Conservation (phyloP, 2,888 invertebrate genomes). For the Ichneumon xanthorius region DNA sequence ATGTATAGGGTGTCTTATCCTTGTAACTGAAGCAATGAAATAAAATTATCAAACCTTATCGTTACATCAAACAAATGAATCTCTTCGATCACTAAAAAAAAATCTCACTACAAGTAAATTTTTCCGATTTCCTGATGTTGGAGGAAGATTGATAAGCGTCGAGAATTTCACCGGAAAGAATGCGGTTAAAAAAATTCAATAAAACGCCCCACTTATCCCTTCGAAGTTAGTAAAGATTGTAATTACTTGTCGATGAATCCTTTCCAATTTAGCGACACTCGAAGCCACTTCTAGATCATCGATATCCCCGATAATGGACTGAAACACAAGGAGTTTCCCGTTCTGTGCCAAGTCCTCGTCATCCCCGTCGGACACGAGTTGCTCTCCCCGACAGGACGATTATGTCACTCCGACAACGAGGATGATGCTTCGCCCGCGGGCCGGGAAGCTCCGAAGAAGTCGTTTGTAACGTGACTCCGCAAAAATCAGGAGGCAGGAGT, state of each 20-base stretch:
- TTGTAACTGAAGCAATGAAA: too few relatives aligned
- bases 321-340: conserved; percentile 17
- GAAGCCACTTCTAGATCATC: background rate
- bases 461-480: conserved; percentile 84
- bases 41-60: too few relatives aligned
- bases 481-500: conserved; percentile 77
- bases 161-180: background rate
- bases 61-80: too few relatives aligned
- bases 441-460: conserved; percentile 72
- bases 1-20: too few relatives aligned
- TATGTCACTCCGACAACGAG: conserved; percentile 83
- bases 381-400: conserved; percentile 75
- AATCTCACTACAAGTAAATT: too few relatives aligned
- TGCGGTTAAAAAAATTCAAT: background rate
- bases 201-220: background rate
- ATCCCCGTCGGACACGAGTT: conserved; percentile 58
- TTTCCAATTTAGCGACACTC: conserved; percentile 12
- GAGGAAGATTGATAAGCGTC: too few relatives aligned
- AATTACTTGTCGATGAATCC: background rate
- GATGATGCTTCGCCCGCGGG: conserved; percentile 76
- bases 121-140: too few relatives aligned
- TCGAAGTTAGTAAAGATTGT: background rate
- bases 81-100: too few relatives aligned
- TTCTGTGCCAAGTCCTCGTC: conserved; percentile 53
- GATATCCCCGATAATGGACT: background rate